Percentiles rank a stretch among this genome's conserved stretches.
Evolutionary conservation across 2,797 vertebrate genomes (phyloP).

Genomic region (Melopsittacus undulatus): DNA sequence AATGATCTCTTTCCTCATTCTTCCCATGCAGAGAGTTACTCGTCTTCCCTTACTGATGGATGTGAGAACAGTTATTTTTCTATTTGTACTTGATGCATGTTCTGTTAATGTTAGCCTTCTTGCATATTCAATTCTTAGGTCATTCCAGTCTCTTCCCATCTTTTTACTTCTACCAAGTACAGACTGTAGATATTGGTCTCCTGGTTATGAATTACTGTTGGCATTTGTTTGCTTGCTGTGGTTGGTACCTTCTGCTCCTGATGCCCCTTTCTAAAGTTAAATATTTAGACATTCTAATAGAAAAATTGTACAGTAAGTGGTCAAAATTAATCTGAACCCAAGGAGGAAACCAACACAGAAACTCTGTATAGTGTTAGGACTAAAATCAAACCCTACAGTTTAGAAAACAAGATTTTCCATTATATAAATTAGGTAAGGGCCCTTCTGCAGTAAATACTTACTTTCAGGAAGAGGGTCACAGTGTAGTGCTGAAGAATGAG

Average conservation of each 20-base stretch:
- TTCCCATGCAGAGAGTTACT: conserved; percentile 98
- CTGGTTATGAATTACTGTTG: background rate
- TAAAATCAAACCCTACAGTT: background rate
- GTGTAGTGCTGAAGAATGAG: background rate
- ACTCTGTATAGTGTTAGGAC: background rate
- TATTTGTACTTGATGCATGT: background rate
- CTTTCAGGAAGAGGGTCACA: background rate
- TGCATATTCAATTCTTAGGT: fast-evolving
- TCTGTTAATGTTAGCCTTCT: background rate
- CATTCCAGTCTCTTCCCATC: background rate
- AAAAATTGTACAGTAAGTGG: background rate
- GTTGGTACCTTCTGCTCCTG: background rate
- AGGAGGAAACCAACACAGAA: background rate
- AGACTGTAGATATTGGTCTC: background rate
- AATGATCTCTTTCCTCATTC: conserved; percentile 98
- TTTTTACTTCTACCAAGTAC: fast-evolving
- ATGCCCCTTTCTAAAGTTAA: background rate
- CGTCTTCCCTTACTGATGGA: conserved; percentile 96
- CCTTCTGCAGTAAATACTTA: background rate
- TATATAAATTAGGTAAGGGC: fast-evolving
- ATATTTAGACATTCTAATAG: background rate
- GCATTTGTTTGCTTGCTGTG: background rate
- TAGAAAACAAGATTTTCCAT: background rate
- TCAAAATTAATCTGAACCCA: background rate
- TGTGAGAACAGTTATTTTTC: conserved; percentile 78